Percentiles rank a stretch among this genome's conserved stretches.
Evolutionary conservation across 1,140 invertebrate genomes (phyloP).

Genomic region (Protaetia brevitarsis): DNA sequence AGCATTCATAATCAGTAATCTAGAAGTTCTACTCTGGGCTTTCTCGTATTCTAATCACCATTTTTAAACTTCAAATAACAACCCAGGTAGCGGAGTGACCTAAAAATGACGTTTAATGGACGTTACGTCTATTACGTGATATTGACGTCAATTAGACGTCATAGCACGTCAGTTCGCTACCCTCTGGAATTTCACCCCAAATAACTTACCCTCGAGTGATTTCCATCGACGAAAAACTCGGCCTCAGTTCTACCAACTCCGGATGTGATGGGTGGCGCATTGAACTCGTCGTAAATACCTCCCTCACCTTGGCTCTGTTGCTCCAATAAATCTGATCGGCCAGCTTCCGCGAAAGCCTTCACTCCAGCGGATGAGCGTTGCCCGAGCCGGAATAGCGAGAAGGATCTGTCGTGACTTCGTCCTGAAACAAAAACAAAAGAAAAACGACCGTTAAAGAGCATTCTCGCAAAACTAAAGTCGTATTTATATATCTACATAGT

Average conservation of each 20-base stretch:
- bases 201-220: constrained; percentile 73
- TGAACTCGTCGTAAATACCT: constrained; percentile 79
- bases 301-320: constrained; percentile 52
- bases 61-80: no score
- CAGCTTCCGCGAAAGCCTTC: constrained; percentile 79
- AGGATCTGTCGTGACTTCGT: constrained; percentile 77
- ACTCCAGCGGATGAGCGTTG: constrained; percentile 69
- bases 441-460: neutral
- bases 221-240: constrained; percentile 86
- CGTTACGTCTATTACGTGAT: no score
- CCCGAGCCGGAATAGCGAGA: constrained; percentile 76
- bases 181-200: no score
- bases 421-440: constrained; percentile 59
- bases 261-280: constrained; percentile 68
- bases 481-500: neutral
- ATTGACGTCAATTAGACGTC: no score
- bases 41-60: no score
- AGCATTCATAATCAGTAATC: no score
- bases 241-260: constrained; percentile 77
- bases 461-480: neutral
- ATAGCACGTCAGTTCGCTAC: no score
- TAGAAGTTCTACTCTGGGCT: no score
- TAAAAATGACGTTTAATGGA: no score
- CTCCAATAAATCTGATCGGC: constrained; percentile 69
- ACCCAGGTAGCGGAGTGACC: no score